Conservation (phyloP, 2,113 vertebrate genomes). For the cattle (Bos taurus) region ARS-UCD2.0 NC_037329.1:7693501-7694000, state of each 20-base stretch:
- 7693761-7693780: background rate
- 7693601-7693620: background rate
- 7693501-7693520: background rate
- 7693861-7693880: background rate
- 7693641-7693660: background rate
- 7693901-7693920: background rate
- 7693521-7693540: background rate
- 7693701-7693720: background rate
- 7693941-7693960: too few species aligned
- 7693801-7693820: background rate
- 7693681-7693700: background rate
- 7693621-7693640: background rate
- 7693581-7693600: background rate
- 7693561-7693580: background rate
- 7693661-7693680: background rate
- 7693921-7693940: background rate
- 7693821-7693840: background rate
- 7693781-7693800: background rate
- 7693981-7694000: too few species aligned
- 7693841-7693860: background rate
- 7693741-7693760: background rate
- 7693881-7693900: background rate
- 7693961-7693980: too few species aligned
- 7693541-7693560: background rate
- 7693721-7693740: accelerated